Evolutionary conservation across 1,140 invertebrate genomes (phyloP), one percentile per base, ranked within the genome.

Genomic region (Marisa cornuarietis): DNA sequence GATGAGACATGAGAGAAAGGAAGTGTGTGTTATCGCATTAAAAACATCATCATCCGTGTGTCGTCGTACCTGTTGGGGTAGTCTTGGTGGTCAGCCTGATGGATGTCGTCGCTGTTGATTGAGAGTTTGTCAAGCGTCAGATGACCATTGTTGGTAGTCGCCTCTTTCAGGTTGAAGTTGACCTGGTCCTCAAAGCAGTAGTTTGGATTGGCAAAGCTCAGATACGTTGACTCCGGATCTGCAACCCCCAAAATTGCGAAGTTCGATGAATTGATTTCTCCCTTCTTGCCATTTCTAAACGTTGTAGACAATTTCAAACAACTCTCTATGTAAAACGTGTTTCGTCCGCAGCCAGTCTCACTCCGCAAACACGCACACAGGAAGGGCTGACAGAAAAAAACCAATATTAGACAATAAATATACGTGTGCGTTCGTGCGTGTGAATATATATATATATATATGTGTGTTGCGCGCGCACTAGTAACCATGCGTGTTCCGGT

Each of bases 191-290:
- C 82, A 76, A 85, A 84, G 71, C 83, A 83, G 54, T 88, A 88
- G 79, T 88, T 88, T 22, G 87, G 87, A 76, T 88, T 88, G 79
- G 87, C 79, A 78, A 87, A 88, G 76, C 87, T 88, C n/a, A 85
- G 76, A 72, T 86, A 87, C 20, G 83, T 86, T n/a, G 85, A 79
- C 71, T 87, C 86, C 22, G 83, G 72, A 63, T 87, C 86, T 87
- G 86, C 71, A 83, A 83, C 74, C 62, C 76, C 75, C 24, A 81
- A 65, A 80, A 10, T 76, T 11, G 71, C 14, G 73, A 54, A 42
- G 14, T 65, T 58, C 13, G 3, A 14, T 71, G 14, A 18, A 52
- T 51, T 51, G 51, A 22, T 18, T 51, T 26, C 8, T 52, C 20
- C 20, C 18, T n/a, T 58, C 52, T 63, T 18, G 18, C 18, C 1